Evolutionary conservation across 2,888 invertebrate genomes (phyloP), one percentile per base, ranked within the genome.

Genomic region (Halocaridina rubra): DNA sequence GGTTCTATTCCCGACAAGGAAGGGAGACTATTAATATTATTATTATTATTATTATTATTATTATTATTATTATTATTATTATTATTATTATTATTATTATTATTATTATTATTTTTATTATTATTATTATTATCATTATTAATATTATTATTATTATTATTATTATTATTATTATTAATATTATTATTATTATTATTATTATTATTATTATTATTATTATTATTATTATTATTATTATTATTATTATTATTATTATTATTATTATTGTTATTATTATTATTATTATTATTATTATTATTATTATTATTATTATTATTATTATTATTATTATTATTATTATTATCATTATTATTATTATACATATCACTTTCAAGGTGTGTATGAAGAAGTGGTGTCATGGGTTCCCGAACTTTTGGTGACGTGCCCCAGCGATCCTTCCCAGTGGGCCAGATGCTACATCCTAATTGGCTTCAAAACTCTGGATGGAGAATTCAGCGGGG

Each of bases 401-500:
- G 27, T 71, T 0, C 82, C 82, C 0, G 82, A 82, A 61, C 39
- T 82, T n/a, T 30, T 82, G 30, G 82, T 82, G 16, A 77, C 82
- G 39, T 82, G 77, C 61, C 82, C 82, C 1, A 78, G 77, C 39
- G 82, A 82, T 29, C 82, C 77, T n/a, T 82, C 82, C 3, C 77
- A 61, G 72, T 82, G 77, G 82, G 82, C 82, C 1, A 57, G 82
- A 0, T 82, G 82, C 22, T 82, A 59, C 78, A 82, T 82, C 61
- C 13, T 78, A 16, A 30, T 82, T 5, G 82, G 77, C 8, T 82
- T 82, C 78, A 82, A 77, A 72, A 82, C 82, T 1, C 46, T 82
- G 24, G 82, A 82, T 19, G 82, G 82, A 3, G 82, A 82, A 3
- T 77, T 82, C 3, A 72, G 77, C 19, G n/a, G 33, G 82, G 82